These are phyloP conservation scores for Paradoxurus hermaphroditus DNA, from an alignment of 2,113 vertebrate species.

Conservation along the genomic window DNA sequence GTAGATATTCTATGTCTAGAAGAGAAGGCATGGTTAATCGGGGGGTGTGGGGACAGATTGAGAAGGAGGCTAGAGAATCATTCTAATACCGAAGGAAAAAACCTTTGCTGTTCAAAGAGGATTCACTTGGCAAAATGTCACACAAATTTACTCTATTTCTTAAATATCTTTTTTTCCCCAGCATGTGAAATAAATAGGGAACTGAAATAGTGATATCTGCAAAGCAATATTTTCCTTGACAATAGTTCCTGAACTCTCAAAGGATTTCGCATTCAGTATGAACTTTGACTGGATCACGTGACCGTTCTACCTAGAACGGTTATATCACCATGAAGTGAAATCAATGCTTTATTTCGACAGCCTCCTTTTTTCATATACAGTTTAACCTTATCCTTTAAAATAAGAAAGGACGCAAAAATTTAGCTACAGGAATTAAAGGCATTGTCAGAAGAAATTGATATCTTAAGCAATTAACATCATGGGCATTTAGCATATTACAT, in stretches of 20 bases:
- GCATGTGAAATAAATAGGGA: not conserved
- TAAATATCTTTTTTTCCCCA: not conserved
- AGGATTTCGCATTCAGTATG: not conserved
- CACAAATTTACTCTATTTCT: not conserved
- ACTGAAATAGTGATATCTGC: not conserved
- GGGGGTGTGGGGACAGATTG: too few species aligned
- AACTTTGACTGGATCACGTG: conserved; percentile 18
- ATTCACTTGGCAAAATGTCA: not conserved
- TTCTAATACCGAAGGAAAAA: not conserved
- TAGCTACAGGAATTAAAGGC: not conserved
- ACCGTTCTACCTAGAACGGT: not conserved
- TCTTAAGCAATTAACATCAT: not conserved
- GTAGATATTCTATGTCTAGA: not conserved
- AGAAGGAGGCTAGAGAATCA: not conserved
- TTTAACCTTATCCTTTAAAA: not conserved
- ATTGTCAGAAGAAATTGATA: not conserved
- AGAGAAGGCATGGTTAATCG: not conserved
- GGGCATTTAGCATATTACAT: not conserved
- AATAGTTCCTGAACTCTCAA: not conserved
- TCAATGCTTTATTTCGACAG: not conserved
- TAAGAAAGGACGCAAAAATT: not conserved
- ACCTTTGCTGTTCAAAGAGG: not conserved
- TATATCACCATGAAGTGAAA: conserved; percentile 48
- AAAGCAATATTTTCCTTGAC: not conserved
- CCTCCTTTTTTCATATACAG: not conserved